These are phyloP conservation scores for Cyanoliseus patagonus DNA, from an alignment of 2,113 vertebrate genomes.

Conservation along the genomic window DNA sequence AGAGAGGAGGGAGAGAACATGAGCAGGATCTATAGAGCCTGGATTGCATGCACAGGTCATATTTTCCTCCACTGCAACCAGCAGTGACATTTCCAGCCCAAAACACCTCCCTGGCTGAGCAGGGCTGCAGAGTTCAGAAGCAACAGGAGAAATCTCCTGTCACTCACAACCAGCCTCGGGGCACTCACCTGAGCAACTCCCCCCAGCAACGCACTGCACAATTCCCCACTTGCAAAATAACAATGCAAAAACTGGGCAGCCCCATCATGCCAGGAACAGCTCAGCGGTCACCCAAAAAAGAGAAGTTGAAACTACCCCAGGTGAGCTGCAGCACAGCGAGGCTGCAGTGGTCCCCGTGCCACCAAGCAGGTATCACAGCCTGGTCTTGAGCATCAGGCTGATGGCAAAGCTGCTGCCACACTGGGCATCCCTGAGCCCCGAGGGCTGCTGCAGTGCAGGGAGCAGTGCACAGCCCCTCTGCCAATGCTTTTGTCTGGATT, in stretches of 20 bases:
- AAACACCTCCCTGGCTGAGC: not conserved
- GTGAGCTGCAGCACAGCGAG: not conserved
- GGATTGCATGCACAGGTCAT: not conserved
- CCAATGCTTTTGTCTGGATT: not conserved
- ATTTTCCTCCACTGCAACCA: not conserved
- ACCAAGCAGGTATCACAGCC: fast-evolving
- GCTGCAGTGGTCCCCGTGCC: fast-evolving
- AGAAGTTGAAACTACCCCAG: not conserved
- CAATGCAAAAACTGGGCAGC: not conserved
- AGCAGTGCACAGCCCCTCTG: fast-evolving
- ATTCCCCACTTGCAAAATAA: not conserved
- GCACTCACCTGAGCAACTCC: not conserved
- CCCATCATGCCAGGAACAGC: not conserved
- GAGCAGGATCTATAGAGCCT: not conserved
- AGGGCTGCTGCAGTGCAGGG: not conserved
- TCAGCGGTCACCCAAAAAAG: not conserved
- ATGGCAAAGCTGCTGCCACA: fast-evolving
- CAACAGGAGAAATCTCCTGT: not conserved
- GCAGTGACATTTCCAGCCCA: not conserved
- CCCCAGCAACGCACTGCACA: not conserved
- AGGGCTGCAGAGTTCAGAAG: not conserved
- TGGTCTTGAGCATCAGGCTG: fast-evolving
- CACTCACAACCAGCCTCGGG: fast-evolving
- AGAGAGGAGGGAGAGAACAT: not conserved
- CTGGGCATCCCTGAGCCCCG: not conserved